These are phyloP conservation scores for Hippocampus comes DNA, from an alignment of 2,113 vertebrate species.

Conservation along the genomic window DNA sequence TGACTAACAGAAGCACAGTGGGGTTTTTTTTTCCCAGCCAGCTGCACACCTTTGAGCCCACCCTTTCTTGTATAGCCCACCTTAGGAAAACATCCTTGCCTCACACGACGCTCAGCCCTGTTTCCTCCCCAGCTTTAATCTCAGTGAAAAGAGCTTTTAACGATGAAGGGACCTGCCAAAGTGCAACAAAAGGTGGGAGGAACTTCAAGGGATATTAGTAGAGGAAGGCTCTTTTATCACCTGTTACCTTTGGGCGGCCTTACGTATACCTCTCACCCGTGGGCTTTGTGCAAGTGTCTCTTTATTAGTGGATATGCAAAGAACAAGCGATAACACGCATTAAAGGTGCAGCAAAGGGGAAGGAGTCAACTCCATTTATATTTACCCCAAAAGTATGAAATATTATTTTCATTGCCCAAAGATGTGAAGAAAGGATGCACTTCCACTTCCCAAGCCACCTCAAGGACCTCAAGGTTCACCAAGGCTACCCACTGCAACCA, in stretches of 20 bases:
- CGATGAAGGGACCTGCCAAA: constrained; percentile 58
- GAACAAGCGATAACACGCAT: constrained; percentile 41
- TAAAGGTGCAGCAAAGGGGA: constrained; percentile 1
- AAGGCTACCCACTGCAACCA: constrained; percentile 83
- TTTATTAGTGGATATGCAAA: constrained; percentile 28
- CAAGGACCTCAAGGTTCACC: constrained; percentile 64
- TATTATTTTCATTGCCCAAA: neutral
- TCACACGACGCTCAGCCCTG: constrained; percentile 67
- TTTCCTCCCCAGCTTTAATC: constrained; percentile 73
- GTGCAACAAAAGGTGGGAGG: constrained; percentile 72
- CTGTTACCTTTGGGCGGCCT: constrained; percentile 64
- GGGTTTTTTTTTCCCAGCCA: constrained; percentile 8
- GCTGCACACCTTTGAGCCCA: constrained; percentile 54
- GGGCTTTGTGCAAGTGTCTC: constrained; percentile 26
- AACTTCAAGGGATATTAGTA: constrained; percentile 62
- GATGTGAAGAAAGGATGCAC: too few species aligned
- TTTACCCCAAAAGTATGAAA: neutral
- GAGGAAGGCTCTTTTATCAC: constrained; percentile 72
- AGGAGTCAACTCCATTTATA: neutral
- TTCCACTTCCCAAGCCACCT: too few species aligned
- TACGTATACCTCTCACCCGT: constrained; percentile 19
- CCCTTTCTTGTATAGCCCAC: constrained; percentile 64
- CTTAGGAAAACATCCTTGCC: constrained; percentile 78
- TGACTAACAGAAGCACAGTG: constrained; percentile 36
- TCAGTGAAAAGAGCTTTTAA: constrained; percentile 72